Evolutionary conservation across 2,888 invertebrate genomes (phyloP).

Genomic region (Mayetiola destructor): DNA sequence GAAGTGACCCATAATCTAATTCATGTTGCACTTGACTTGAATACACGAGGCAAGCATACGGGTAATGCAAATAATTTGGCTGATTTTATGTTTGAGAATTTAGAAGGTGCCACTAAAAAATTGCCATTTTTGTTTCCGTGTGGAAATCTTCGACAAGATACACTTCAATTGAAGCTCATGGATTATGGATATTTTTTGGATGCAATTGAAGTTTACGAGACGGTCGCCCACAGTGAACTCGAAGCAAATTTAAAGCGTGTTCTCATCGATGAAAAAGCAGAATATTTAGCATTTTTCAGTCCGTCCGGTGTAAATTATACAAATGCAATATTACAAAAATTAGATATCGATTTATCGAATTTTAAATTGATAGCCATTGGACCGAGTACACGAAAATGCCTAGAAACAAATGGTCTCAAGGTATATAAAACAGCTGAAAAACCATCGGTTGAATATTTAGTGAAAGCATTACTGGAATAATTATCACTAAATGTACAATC

Average conservation of each 20-base stretch:
- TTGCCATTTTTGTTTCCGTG: slow-evolving; percentile 41
- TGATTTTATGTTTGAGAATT: slow-evolving; percentile 37
- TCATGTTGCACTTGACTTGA: slow-evolving; percentile 33
- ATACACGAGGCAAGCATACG: slow-evolving; percentile 38
- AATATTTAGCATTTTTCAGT: slow-evolving; percentile 43
- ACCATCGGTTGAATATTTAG: slow-evolving; percentile 39
- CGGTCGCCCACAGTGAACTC: slow-evolving; percentile 36
- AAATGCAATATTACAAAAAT: slow-evolving; percentile 32
- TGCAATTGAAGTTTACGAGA: slow-evolving; percentile 40
- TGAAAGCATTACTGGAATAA: slow-evolving; percentile 28
- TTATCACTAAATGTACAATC: no score
- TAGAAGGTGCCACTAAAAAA: slow-evolving; percentile 30
- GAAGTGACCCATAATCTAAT: slow-evolving; percentile 39
- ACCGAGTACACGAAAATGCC: slow-evolving; percentile 40
- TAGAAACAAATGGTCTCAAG: slow-evolving; percentile 33
- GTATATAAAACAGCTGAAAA: slow-evolving; percentile 37
- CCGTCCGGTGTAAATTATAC: slow-evolving; percentile 42
- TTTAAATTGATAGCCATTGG: slow-evolving; percentile 42
- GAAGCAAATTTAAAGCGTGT: slow-evolving; percentile 32
- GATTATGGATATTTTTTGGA: slow-evolving; percentile 35
- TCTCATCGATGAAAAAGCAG: slow-evolving; percentile 33
- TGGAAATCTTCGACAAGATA: slow-evolving; percentile 41
- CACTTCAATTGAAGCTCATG: slow-evolving; percentile 34
- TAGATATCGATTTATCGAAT: slow-evolving; percentile 25
- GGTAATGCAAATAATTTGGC: slow-evolving; percentile 41